These are phyloP conservation scores for Dyspetes luteomarginatus DNA, from an alignment of 2,888 invertebrate genomes.

Conservation along the genomic window DNA sequence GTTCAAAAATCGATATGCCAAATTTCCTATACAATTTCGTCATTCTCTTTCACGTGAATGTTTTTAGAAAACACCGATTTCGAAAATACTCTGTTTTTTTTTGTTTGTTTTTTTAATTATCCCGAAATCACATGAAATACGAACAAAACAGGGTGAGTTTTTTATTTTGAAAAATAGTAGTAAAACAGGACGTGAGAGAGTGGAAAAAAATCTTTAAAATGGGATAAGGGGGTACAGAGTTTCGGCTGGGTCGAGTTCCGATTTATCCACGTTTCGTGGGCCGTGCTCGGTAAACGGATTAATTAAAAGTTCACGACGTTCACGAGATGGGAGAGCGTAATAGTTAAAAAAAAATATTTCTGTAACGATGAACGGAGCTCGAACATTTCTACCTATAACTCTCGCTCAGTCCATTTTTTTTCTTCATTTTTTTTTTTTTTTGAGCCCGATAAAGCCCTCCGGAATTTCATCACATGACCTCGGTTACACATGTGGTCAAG, in stretches of 20 bases:
- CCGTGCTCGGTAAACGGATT: slow-evolving; percentile 55
- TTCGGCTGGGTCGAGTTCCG: slow-evolving; percentile 52
- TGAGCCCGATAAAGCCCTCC: slow-evolving; percentile 42
- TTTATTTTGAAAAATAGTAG: background rate
- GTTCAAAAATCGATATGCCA: background rate
- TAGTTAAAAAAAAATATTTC: slow-evolving; percentile 28
- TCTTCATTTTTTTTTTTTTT: slow-evolving; percentile 24
- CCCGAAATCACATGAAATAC: slow-evolving; percentile 48
- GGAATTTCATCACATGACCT: slow-evolving; percentile 60
- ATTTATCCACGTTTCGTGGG: slow-evolving; percentile 47
- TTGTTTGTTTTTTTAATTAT: slow-evolving; percentile 39
- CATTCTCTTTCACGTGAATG: slow-evolving; percentile 47
- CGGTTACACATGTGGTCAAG: slow-evolving; percentile 36
- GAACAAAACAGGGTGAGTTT: slow-evolving; percentile 37
- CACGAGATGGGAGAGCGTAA: slow-evolving; percentile 16
- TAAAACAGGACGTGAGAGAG: slow-evolving; percentile 20
- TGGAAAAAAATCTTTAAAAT: slow-evolving; percentile 19
- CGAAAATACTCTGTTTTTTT: slow-evolving; percentile 47
- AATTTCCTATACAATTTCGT: slow-evolving; percentile 1
- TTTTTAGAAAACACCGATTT: slow-evolving; percentile 61
- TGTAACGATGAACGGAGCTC: slow-evolving; percentile 10
- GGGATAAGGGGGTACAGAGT: slow-evolving; percentile 31
- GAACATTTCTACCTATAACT: slow-evolving; percentile 21
- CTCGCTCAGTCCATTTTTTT: slow-evolving; percentile 10
- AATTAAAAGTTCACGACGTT: slow-evolving; percentile 61